Conservation (phyloP, 2,797 vertebrate genomes). For the Hyperoplus lanceolatus region DNA sequence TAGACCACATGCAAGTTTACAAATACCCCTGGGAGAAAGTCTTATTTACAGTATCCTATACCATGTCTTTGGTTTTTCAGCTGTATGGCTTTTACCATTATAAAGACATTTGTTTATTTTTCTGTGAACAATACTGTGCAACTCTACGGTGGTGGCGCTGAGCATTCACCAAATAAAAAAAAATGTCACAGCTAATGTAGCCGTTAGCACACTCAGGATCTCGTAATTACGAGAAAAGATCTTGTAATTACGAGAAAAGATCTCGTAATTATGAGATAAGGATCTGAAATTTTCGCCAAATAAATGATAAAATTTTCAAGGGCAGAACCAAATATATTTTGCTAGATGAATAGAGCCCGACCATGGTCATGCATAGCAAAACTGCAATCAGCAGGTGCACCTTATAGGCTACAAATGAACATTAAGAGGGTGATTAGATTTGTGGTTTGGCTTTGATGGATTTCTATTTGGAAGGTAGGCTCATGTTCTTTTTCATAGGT, state of each 20-base stretch:
- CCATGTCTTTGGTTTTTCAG: neutral
- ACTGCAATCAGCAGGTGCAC: neutral
- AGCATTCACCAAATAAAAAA: too few species aligned
- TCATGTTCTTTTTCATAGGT: constrained; percentile 39
- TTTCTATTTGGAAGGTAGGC: neutral
- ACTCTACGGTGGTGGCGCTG: too few species aligned
- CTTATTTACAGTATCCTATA: neutral
- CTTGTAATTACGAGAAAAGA: too few species aligned
- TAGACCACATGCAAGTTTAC: neutral
- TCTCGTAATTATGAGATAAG: too few species aligned
- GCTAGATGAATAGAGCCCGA: neutral
- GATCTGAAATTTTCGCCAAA: neutral
- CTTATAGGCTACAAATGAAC: neutral
- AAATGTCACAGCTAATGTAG: too few species aligned
- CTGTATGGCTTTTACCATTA: neutral
- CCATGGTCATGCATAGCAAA: neutral
- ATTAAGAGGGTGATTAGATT: too few species aligned
- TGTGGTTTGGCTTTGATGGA: neutral
- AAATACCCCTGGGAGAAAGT: neutral
- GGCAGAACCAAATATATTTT: neutral
- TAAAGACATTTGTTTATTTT: neutral
- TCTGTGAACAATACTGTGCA: neutral
- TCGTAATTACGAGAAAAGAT: too few species aligned
- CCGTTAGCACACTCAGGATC: too few species aligned
- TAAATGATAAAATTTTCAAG: neutral